Conservation (phyloP, 2,113 vertebrate genomes). For the Chionis minor region DNA sequence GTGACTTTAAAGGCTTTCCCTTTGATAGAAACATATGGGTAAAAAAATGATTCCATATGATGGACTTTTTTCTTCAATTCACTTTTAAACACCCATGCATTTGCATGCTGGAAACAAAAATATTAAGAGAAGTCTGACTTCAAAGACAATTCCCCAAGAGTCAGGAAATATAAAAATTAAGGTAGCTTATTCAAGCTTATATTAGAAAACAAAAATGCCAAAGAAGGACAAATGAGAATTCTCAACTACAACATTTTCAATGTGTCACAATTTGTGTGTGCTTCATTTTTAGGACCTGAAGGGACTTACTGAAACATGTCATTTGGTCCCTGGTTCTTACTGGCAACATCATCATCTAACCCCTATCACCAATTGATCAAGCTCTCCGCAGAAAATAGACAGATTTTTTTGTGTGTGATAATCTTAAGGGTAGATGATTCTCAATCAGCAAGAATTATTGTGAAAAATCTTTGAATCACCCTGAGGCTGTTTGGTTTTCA, state of each 20-base stretch:
- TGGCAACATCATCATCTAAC: background rate
- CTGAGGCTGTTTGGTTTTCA: background rate
- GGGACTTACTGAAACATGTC: background rate
- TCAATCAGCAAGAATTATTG: background rate
- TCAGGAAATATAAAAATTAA: background rate
- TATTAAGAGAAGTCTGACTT: background rate
- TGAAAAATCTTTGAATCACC: background rate
- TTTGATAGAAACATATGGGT: background rate
- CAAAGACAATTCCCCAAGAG: background rate
- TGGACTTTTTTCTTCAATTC: background rate
- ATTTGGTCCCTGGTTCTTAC: background rate
- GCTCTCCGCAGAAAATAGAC: background rate
- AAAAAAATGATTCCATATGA: background rate
- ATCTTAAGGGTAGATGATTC: background rate
- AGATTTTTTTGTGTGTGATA: background rate
- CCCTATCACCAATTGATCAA: background rate
- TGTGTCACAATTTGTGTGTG: background rate
- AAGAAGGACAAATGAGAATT: background rate
- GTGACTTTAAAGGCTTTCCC: background rate
- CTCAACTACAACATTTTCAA: background rate
- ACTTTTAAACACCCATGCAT: background rate
- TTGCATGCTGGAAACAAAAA: background rate
- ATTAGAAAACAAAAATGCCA: background rate
- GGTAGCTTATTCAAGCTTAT: background rate
- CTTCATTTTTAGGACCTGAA: background rate